These are phyloP conservation scores for Hemitrygon akajei DNA, from an alignment of 2,797 vertebrate species.

Conservation along the genomic window DNA sequence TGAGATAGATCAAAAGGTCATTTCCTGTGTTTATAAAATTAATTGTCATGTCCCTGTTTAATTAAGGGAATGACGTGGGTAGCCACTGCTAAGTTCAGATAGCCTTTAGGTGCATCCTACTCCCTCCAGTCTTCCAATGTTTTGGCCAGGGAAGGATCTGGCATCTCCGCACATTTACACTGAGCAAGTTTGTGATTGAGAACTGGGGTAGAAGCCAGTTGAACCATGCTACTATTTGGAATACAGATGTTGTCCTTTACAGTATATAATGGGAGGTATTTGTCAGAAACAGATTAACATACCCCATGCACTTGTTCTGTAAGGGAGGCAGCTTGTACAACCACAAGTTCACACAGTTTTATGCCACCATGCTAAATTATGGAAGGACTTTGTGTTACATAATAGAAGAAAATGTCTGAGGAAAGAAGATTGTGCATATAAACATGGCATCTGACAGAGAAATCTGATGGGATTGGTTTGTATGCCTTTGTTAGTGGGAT, in stretches of 20 bases:
- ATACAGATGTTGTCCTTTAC: neutral
- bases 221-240: neutral
- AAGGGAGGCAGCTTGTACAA: neutral
- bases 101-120: neutral
- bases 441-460: neutral
- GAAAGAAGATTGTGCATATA: neutral
- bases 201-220: neutral
- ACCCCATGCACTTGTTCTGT: neutral
- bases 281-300: neutral
- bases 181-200: neutral
- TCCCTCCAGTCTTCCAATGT: neutral
- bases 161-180: neutral
- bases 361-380: neutral
- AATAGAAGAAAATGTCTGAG: neutral
- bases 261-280: neutral
- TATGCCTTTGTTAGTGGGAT: neutral
- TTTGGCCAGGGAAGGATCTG: neutral
- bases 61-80: no score
- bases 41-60: no score
- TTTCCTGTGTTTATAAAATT: no score
- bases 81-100: neutral
- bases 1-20: neutral
- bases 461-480: neutral
- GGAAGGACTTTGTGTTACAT: neutral
- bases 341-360: neutral